Evolutionary conservation across 1,140 invertebrate genomes (phyloP), one percentile per base, ranked within the genome.

Genomic region (Onthophagus taurus): DNA sequence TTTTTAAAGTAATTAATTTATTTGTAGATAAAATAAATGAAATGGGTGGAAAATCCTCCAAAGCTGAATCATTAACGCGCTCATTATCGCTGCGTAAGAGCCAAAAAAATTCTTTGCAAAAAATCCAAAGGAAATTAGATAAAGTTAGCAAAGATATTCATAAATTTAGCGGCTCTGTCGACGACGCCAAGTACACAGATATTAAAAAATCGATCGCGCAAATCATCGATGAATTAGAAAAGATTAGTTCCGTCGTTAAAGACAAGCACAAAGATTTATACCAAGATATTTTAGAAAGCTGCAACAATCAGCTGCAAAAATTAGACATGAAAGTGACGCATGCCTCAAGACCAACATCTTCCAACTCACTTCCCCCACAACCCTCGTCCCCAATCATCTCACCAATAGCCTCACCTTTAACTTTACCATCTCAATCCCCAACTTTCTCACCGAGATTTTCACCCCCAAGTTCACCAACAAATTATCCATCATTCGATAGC

Each of bases 21-120:
- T 37, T 37, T 20, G 34, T 36, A 13, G 20, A n/a, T n/a, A 12
- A 5, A 36, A 12, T 9, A 13, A 21, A 37, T 13, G 21, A 36
- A 17, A 46, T 46, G 44, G 44, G 44, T 12, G 37, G 37, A 14
- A 46, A 41, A 39, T 19, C 20, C 3, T 46, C 44, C n/a, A 44
- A 44, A 29, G 11, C 18, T 11, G 36, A 46, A 16, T 12, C 21
- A 16, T 13, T 30, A 24, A 4, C 23, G 16, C 26, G 44, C 9
- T 12, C 24, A 8, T 12, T 24, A 6, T 46, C 44, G 11, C 24
- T 46, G 13, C 36, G 44, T 3, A 47, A 26, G 24, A 47, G 45
- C 21, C 45, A 47, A 18, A 41, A 38, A 21, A 26, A 9, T 16
- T 29, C 29, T 0, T 42, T 47, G 18, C 45, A 42, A 26, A 47